Conservation (phyloP, 2,797 vertebrate species). For the Okamejei kenojei region DNA sequence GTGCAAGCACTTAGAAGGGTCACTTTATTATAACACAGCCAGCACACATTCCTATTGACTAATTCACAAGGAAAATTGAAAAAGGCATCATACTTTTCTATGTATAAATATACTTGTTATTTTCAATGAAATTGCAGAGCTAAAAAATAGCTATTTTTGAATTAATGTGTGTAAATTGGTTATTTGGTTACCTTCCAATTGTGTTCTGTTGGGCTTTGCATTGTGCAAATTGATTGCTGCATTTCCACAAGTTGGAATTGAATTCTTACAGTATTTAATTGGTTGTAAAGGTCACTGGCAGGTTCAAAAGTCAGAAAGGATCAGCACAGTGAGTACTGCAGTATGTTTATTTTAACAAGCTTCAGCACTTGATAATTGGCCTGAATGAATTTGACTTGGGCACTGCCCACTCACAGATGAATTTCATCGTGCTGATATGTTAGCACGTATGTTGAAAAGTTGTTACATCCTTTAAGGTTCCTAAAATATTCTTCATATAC, state of each 20-base stretch:
- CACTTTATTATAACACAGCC: slow-evolving; percentile 29
- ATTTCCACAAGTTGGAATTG: neutral
- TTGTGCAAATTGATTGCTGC: neutral
- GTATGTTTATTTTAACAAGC: neutral
- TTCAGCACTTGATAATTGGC: neutral
- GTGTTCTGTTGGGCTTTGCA: neutral
- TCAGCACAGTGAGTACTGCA: neutral
- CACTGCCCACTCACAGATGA: neutral
- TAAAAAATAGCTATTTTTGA: neutral
- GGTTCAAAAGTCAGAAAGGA: neutral
- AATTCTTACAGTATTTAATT: neutral
- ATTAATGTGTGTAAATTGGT: neutral
- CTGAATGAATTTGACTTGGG: neutral
- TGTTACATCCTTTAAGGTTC: neutral
- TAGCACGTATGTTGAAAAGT: too few relatives aligned
- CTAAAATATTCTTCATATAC: neutral
- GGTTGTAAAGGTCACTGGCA: neutral
- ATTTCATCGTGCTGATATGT: neutral
- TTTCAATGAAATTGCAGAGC: neutral
- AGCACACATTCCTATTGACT: neutral
- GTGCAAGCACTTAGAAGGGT: slow-evolving; percentile 21
- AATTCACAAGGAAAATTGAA: neutral
- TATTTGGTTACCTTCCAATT: neutral
- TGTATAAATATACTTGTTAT: neutral
- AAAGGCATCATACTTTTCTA: neutral